A percentile compares a stretch with the other conserved stretches of the same genome.
Evolutionary conservation across 2,797 vertebrate genomes (phyloP).

Genomic region (Xenops minutus): DNA sequence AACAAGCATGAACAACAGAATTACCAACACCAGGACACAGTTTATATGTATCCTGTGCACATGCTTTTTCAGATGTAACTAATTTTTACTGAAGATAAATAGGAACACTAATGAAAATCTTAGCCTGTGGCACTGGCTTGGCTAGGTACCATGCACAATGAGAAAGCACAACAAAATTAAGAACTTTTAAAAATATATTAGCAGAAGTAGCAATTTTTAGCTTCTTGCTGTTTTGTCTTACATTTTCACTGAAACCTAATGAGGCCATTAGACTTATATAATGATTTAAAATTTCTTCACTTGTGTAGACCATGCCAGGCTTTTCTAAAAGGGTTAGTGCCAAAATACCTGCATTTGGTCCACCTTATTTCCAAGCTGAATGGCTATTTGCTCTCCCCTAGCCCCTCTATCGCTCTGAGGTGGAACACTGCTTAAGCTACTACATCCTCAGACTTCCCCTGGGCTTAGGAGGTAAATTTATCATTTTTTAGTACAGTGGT

Average conservation of each 20-base stretch:
- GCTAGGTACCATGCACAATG: neutral
- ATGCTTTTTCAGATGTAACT: conserved; percentile 37
- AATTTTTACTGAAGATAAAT: conserved; percentile 7
- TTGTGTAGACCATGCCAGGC: neutral
- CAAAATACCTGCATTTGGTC: neutral
- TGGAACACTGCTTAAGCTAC: neutral
- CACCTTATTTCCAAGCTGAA: neutral
- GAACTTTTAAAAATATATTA: neutral
- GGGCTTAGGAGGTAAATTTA: neutral
- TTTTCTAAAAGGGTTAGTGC: neutral
- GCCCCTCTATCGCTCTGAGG: accelerated
- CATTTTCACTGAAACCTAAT: neutral
- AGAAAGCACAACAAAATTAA: neutral
- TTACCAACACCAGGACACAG: conserved; percentile 3
- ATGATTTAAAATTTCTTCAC: neutral
- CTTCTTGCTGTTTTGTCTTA: neutral
- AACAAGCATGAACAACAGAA: conserved; percentile 16
- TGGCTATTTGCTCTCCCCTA: neutral
- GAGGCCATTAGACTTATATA: neutral
- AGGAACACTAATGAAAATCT: conserved; percentile 12
- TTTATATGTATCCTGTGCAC: neutral
- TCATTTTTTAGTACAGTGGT: neutral
- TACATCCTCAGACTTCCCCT: neutral
- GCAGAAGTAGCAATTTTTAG: neutral
- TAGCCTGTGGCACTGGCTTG: neutral